Percentiles rank a stretch among this genome's conserved stretches.
phyloP scores from a whole-genome alignment of 2,888 invertebrate genomes.

The Tetragonula carbonaria region DNA sequence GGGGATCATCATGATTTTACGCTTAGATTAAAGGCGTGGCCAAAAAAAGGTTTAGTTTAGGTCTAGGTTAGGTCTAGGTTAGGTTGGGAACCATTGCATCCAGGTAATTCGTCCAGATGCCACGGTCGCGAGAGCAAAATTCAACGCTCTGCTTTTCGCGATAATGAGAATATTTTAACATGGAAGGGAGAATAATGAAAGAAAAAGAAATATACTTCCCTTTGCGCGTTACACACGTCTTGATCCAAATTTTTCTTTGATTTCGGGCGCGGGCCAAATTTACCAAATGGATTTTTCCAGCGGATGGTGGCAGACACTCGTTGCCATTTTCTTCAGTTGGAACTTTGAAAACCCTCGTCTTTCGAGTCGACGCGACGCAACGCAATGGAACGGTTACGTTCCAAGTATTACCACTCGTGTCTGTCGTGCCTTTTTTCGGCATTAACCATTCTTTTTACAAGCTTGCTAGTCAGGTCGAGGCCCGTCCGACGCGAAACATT shows the following conservation, averaged over 20 bases:
- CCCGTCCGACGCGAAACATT: slow-evolving; percentile 31
- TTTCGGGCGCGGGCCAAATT: background rate
- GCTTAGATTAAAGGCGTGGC: too few species aligned
- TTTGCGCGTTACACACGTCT: background rate
- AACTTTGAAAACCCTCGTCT: slow-evolving; percentile 11
- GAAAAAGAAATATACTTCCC: background rate
- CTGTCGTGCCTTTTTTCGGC: slow-evolving; percentile 3
- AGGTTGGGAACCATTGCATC: too few species aligned
- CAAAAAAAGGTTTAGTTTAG: too few species aligned
- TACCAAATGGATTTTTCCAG: background rate
- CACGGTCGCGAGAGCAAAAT: background rate
- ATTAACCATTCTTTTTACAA: slow-evolving; percentile 40
- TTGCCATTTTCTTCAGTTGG: slow-evolving; percentile 3
- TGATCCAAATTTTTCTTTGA: slow-evolving; percentile 2
- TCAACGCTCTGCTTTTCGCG: background rate
- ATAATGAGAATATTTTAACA: background rate
- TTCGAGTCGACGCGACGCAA: background rate
- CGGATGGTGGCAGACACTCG: background rate
- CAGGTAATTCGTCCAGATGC: background rate
- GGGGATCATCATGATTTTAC: too few species aligned
- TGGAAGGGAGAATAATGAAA: background rate
- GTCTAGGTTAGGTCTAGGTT: too few species aligned
- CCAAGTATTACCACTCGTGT: slow-evolving; percentile 15
- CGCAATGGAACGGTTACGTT: background rate
- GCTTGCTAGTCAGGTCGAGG: slow-evolving; percentile 14